Conservation (phyloP, 2,113 vertebrate genomes). For the Pantherophis guttatus region DNA sequence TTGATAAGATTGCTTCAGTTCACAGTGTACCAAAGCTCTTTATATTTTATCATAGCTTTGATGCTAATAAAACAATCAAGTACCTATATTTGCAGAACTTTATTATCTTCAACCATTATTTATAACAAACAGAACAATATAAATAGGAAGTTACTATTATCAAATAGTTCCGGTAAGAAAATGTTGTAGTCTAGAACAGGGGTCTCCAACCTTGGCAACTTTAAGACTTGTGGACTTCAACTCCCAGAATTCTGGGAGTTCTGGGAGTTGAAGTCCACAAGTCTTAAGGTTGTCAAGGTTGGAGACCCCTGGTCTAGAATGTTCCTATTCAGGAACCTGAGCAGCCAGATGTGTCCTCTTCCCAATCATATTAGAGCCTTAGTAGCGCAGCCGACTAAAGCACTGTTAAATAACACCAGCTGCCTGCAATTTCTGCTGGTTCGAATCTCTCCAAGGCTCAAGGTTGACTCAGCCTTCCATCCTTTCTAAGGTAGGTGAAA, state of each 20-base stretch:
- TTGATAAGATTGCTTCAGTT: conserved; percentile 3
- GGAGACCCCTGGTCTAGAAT: background rate
- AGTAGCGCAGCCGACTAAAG: no score
- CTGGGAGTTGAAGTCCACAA: no score
- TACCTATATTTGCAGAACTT: no score
- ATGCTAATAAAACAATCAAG: conserved; percentile 9
- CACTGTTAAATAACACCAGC: no score
- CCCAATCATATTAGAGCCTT: background rate
- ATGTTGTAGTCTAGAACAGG: background rate
- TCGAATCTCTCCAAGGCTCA: no score
- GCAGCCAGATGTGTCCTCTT: background rate
- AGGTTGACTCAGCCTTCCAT: no score
- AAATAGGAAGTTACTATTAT: background rate
- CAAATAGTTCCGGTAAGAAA: background rate
- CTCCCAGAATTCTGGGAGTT: no score
- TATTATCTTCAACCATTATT: conserved; percentile 12
- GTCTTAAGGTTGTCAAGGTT: no score
- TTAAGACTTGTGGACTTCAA: no score
- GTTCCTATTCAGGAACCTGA: background rate
- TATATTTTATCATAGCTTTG: background rate
- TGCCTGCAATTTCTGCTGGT: no score
- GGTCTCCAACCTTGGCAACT: no score
- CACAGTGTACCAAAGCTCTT: background rate
- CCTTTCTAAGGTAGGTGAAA: no score
- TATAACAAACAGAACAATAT: background rate